These are phyloP conservation scores for Hetaerina titia DNA, from an alignment of 2,888 invertebrate species.

Conservation along the genomic window DNA sequence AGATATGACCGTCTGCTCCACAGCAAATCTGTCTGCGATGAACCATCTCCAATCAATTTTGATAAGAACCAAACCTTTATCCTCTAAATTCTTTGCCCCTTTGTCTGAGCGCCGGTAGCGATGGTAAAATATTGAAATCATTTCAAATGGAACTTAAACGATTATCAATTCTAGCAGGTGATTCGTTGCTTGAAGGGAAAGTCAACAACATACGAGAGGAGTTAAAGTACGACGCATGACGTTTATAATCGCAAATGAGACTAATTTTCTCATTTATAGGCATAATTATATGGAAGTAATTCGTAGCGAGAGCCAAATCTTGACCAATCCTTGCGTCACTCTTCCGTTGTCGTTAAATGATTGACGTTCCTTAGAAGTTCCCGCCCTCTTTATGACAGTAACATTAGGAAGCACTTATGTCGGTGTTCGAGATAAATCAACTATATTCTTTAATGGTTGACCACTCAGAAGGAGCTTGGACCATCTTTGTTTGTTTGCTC, in stretches of 20 bases:
- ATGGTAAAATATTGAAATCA: background rate
- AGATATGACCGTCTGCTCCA: background rate
- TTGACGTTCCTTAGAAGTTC: background rate
- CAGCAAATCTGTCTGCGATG: background rate
- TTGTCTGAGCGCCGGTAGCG: background rate
- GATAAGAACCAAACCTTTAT: background rate
- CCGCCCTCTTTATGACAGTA: background rate
- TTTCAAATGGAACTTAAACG: background rate
- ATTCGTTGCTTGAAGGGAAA: too few relatives aligned
- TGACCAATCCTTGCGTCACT: too few relatives aligned
- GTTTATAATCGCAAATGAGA: too few relatives aligned
- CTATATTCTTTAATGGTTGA: background rate
- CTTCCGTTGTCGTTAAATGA: too few relatives aligned
- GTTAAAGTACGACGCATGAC: too few relatives aligned
- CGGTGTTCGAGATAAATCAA: background rate
- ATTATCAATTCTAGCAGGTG: background rate
- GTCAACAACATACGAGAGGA: too few relatives aligned
- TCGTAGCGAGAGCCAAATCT: too few relatives aligned
- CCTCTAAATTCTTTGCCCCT: background rate
- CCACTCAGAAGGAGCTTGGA: background rate
- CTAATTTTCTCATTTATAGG: too few relatives aligned
- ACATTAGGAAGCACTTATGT: background rate
- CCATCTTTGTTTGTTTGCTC: background rate
- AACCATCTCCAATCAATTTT: background rate
- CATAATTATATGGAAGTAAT: too few relatives aligned